Conservation (phyloP, 2,113 vertebrate genomes). For the Lagopus leucura region DNA sequence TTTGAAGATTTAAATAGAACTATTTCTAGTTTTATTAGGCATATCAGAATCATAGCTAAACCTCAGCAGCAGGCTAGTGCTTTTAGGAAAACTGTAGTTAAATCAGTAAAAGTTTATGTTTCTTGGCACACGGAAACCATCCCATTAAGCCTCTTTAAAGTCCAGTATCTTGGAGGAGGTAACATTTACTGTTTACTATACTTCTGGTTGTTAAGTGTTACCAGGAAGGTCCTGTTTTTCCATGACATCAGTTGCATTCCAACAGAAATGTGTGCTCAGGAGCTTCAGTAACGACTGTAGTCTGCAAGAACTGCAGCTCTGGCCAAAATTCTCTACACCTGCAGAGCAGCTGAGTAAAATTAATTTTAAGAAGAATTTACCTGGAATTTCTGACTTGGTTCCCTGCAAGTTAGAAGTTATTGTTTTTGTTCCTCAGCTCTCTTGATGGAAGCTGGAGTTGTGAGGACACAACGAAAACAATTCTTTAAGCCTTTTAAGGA, state of each 20-base stretch:
- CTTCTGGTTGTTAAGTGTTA: conserved; percentile 78
- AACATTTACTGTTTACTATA: conserved; percentile 77
- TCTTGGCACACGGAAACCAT: conserved; percentile 72
- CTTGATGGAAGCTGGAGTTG: neutral
- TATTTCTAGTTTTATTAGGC: conserved; percentile 58
- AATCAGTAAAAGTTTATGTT: conserved; percentile 74
- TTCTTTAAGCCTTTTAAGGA: neutral
- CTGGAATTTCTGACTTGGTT: conserved; percentile 69
- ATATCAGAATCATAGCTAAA: conserved; percentile 59
- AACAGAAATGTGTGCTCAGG: conserved; percentile 60
- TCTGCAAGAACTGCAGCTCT: conserved; percentile 59
- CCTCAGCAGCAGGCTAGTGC: conserved; percentile 53
- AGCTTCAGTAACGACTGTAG: conserved; percentile 73
- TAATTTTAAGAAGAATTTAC: conserved; percentile 65
- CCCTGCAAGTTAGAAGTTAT: conserved; percentile 39
- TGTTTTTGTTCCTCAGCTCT: neutral
- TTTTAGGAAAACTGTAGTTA: conserved; percentile 70
- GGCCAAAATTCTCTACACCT: conserved; percentile 72
- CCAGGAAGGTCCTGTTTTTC: conserved; percentile 74
- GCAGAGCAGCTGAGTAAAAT: conserved; percentile 73
- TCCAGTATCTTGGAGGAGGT: conserved; percentile 64
- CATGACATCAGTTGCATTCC: conserved; percentile 81
- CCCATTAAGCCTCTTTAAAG: conserved; percentile 73
- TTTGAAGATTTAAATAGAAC: conserved; percentile 52
- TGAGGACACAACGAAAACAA: neutral